Evolutionary conservation across 2,113 vertebrate species (phyloP), one percentile per base, ranked within the genome.

Genomic region (human (Homo sapiens)): DNA sequence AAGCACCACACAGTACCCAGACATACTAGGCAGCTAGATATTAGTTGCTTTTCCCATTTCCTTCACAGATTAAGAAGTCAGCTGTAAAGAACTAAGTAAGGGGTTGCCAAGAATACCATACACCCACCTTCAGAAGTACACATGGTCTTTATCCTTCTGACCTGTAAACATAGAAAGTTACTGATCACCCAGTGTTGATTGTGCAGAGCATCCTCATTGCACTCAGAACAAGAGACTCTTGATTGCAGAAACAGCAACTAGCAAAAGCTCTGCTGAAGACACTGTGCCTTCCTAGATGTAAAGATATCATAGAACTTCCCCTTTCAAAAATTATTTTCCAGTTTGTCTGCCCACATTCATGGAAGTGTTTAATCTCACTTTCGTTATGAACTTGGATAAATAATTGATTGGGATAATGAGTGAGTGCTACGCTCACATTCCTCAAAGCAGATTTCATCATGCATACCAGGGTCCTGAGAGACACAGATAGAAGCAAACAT

Each of bases 281-380:
- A 22, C 38, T 84, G 12, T 7, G 23, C 43, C 48, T 79, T 92
- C 75, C 48, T 50, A 23, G 27, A 52, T 32, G 16, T 64, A 35
- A 88, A 90, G n/a, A 66, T 0, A 40, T 12, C 48, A 14, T 18
- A 55, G 45, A 92, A 81, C 17, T 30, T 86, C 12, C 1, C 23
- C 5, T 90, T 88, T 38, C 81, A 80, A 92, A 97, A 72, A 23
- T 27, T 23, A 25, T 76, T 78, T 61, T 73, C 55, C 32, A 6
- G 17, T 35, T 20, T 59, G 4, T 16, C 14, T 88, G 43, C 72
- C 11, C 32, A 38, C 16, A 4, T 27, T 76, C 43, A 18, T 38
- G 70, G 11, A 35, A 95, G 4, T n/a, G 1, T 38, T 75, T 55
- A 25, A n/a, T 32, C 93, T 91, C 27, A 16, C 17, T 94, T 90